Evolutionary conservation across 2,888 invertebrate species (phyloP).

Genomic region (Digitonthophagus gazella): DNA sequence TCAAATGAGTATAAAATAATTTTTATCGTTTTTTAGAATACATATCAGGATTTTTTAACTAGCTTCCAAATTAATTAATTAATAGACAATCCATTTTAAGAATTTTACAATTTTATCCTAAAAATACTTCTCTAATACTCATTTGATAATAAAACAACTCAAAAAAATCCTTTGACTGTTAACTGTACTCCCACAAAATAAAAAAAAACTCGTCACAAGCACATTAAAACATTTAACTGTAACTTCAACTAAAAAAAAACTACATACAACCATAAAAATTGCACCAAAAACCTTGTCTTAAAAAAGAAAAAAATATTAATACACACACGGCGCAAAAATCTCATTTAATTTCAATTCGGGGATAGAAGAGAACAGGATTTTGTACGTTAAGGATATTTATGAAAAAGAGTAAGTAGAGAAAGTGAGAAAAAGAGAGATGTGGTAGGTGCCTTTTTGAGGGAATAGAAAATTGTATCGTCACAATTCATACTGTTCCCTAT

Average conservation of each 20-base stretch:
- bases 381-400: too few species aligned
- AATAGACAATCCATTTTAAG: too few species aligned
- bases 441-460: constrained; percentile 47
- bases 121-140: not conserved
- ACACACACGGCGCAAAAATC: not conserved
- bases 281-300: not conserved
- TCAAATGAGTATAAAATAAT: not conserved
- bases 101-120: too few species aligned
- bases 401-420: not conserved
- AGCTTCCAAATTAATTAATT: too few species aligned
- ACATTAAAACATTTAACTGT: not conserved
- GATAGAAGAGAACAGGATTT: not conserved
- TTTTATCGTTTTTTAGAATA: not conserved
- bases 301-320: not conserved
- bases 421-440: constrained; percentile 24
- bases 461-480: constrained; percentile 25
- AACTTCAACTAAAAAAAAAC: not conserved
- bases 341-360: not conserved
- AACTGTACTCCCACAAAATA: not conserved
- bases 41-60: not conserved
- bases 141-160: not conserved
- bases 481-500: constrained; percentile 36
- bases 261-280: not conserved
- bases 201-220: not conserved
- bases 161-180: not conserved